These are phyloP conservation scores for Trididemnum clinides DNA, from an alignment of 23 tunicate genomes.

Conservation along the genomic window DNA sequence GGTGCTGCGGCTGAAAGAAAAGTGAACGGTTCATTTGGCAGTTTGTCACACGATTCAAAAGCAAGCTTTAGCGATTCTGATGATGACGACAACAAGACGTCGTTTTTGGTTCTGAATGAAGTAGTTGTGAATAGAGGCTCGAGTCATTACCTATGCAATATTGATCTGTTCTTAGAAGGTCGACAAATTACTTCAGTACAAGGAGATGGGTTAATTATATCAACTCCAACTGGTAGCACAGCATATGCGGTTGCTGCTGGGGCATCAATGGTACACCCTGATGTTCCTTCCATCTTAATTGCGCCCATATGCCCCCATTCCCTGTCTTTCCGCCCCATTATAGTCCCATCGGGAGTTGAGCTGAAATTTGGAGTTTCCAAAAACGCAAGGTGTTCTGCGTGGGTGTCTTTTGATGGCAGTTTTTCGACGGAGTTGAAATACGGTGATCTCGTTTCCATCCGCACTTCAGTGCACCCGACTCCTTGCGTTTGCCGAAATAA, in stretches of 20 bases:
- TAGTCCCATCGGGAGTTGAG: constrained; percentile 71
- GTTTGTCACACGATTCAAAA: neutral
- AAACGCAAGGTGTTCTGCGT: constrained; percentile 67
- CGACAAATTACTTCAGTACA: constrained; percentile 74
- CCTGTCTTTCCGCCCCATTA: constrained; percentile 77
- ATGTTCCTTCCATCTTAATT: constrained; percentile 77
- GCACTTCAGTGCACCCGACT: constrained; percentile 67
- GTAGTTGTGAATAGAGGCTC: constrained; percentile 67
- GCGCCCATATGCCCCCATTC: constrained; percentile 93
- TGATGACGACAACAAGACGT: neutral
- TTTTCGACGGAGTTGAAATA: constrained; percentile 25
- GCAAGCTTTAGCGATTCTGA: neutral
- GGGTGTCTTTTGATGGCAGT: constrained; percentile 72
- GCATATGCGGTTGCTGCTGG: constrained; percentile 92
- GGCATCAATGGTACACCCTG: constrained; percentile 84
- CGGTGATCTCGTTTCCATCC: constrained; percentile 50
- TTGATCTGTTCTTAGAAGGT: constrained; percentile 64
- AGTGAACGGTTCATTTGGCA: neutral
- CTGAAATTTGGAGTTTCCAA: constrained; percentile 59
- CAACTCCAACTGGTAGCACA: constrained; percentile 87
- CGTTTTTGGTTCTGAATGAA: constrained; percentile 65
- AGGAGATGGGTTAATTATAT: constrained; percentile 78
- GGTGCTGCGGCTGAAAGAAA: neutral
- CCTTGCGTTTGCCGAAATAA: constrained; percentile 69
- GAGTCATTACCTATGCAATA: constrained; percentile 61